Percentiles rank a stretch among this genome's conserved stretches.
These are phyloP conservation scores for Physeter macrocephalus DNA, from an alignment of 2,113 vertebrate species.

Conservation along the genomic window DNA sequence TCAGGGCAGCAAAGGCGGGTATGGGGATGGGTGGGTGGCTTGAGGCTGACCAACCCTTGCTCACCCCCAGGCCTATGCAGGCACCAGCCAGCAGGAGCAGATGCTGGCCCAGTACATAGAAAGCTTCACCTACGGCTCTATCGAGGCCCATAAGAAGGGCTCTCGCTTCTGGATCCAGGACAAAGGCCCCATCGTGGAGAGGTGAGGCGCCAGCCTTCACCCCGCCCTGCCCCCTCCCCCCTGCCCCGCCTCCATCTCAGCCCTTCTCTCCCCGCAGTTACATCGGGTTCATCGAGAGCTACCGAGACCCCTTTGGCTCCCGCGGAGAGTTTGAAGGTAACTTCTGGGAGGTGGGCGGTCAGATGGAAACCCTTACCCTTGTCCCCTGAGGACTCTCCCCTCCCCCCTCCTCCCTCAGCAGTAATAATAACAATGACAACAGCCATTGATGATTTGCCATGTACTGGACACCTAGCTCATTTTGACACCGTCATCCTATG, in stretches of 20 bases:
- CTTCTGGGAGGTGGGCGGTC: neutral
- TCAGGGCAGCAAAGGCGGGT: neutral
- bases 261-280: conserved; percentile 81
- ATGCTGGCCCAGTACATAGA: conserved; percentile 88
- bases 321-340: conserved; percentile 95
- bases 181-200: conserved; percentile 93
- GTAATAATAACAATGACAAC: no score
- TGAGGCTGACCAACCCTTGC: neutral
- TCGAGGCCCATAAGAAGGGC: conserved; percentile 91
- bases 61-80: conserved; percentile 80
- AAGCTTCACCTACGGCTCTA: conserved; percentile 89
- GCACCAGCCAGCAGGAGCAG: conserved; percentile 86
- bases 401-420: accelerated
- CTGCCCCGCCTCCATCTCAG: neutral
- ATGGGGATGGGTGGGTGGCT: accelerated
- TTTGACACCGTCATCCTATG: accelerated
- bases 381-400: neutral
- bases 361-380: neutral
- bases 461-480: neutral
- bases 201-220: conserved; percentile 73
- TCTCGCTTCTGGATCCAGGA: conserved; percentile 94
- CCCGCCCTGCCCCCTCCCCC: accelerated
- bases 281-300: conserved; percentile 95
- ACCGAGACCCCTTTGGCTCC: conserved; percentile 93
- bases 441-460: accelerated